Evolutionary conservation across 1,140 invertebrate species (phyloP).

Genomic region (Bombus huntii): DNA sequence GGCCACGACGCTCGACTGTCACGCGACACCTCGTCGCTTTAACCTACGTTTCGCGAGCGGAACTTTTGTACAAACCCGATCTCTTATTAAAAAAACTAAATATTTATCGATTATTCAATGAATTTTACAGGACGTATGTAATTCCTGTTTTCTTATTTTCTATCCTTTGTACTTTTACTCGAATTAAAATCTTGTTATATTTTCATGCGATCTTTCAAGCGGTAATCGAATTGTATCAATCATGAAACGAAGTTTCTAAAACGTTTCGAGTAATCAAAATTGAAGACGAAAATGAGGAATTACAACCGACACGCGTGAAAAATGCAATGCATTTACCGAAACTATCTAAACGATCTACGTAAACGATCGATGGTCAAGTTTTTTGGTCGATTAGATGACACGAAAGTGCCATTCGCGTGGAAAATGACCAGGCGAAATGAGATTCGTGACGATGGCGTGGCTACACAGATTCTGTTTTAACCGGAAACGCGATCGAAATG

Average conservation of each 20-base stretch:
- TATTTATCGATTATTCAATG: neutral
- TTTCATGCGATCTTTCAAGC: neutral
- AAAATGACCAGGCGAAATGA: constrained; percentile 34
- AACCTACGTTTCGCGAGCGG: neutral
- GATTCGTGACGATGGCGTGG: neutral
- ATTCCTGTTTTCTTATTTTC: neutral
- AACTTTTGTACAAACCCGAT: neutral
- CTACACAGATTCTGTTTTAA: constrained; percentile 36
- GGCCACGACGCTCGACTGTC: constrained; percentile 15
- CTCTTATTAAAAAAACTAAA: too few species aligned
- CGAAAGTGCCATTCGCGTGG: constrained; percentile 41
- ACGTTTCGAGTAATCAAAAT: neutral
- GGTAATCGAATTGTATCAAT: neutral
- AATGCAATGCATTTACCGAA: constrained; percentile 12
- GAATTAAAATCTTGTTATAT: neutral
- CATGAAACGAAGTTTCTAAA: neutral
- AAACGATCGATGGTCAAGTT: constrained; percentile 6
- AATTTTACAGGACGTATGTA: neutral
- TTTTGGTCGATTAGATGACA: constrained; percentile 26
- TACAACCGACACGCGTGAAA: neutral
- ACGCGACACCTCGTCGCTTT: constrained; percentile 33
- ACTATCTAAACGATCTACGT: neutral
- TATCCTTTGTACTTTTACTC: too few species aligned
- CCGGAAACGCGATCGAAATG: constrained; percentile 28
- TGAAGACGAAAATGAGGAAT: too few species aligned